Evolutionary conservation across 1,140 invertebrate species (phyloP), one percentile per base, ranked within the genome.

Genomic region (Sipha flava): DNA sequence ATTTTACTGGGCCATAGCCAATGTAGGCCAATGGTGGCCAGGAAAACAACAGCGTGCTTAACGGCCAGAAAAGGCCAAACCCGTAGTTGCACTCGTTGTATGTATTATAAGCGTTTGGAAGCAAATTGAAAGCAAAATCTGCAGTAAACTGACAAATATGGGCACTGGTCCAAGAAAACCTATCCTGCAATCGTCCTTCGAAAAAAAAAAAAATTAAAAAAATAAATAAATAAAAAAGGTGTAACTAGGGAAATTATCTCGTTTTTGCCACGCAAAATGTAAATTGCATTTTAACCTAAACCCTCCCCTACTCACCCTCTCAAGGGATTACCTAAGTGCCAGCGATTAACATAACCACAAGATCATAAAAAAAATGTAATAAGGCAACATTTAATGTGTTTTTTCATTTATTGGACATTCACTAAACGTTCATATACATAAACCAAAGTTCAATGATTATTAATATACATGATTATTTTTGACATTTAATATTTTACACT

Each of bases 121-220:
- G 73, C 73, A 43, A 77, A 77, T 77, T 77, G 73, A 77, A 77
- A 77, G 52, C 52, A 23, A 77, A 77, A 77, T 77, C 73, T 59
- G 52, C 34, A 43, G 73, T 59, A 43, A 77, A 77, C 73, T 75
- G 72, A 75, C 72, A 75, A 75, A 75, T 31, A 49, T 23, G 72
- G 72, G 72, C 72, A 75, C 31, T 14, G 31, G 52, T 77, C 73
- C 73, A 77, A 77, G 34, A 77, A 26, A 77, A 52, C 52, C 72
- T 37, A 26, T 37, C 31, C 45, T 16, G 34, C 26, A n/a, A 40
- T 9, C 2, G 4, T 52, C 47, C 49, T 34, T 57, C 49, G 40
- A 75, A 57, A 64, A 45, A 26, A 45, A 45, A 47, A n/a, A 49
- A 49, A n/a, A 49, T n/a, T n/a, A 18, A 4, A 49, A n/a, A n/a